Base-by-base conservation (phyloP, 2,797 vertebrate genomes). In the Pachyuromys duprasi region DNA sequence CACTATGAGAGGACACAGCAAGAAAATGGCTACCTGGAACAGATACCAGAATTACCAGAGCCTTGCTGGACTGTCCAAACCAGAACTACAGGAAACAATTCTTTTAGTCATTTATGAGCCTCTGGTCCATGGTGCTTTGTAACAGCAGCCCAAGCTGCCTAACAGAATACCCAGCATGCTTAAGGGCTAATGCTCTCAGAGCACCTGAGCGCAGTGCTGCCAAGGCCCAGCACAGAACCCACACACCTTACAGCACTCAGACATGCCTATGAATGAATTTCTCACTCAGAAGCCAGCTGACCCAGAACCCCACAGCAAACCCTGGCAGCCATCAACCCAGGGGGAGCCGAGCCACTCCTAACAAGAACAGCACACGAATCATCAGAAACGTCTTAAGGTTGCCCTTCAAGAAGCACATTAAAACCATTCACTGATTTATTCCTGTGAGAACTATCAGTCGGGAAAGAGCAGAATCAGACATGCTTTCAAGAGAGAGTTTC, bases 401-500 rank as follows among this genome's bases (percentile, higher is more conserved):
- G 33, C 79, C 89, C 65, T 97, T 94, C 92, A 95, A 89, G 95
- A 93, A 96, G 49, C 81, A 67, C 87, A 75, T 93, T 92, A 93
- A 96, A 96, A 96, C 89, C 94, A 95, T 67, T 91, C 93, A 89
- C 93, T 96, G 95, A 97, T 96, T 94, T 96, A 97, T 96, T 96
- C 96, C 96, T 78, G 33, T 55, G 90, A 97, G 96, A 98, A 97
- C 97, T 92, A 97, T 95, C 90, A 89, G 89, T 86, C 89, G 93
- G 92, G 91, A 96, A 96, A 97, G 92, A 97, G 95, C 83, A 92
- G 93, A 96, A 84, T 96, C 94, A 97, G 96, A 97, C 93, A 97
- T n/a, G 89, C 82, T 97, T 97, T 97, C 96, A 79, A 90, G 96
- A 97, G 95, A 97, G 91, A 96, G 86, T 95, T 97, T 94, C 95